Evolutionary conservation across 2,888 invertebrate species (phyloP), one percentile per base, ranked within the genome.

Genomic region (Microctonus aethiopoides): DNA sequence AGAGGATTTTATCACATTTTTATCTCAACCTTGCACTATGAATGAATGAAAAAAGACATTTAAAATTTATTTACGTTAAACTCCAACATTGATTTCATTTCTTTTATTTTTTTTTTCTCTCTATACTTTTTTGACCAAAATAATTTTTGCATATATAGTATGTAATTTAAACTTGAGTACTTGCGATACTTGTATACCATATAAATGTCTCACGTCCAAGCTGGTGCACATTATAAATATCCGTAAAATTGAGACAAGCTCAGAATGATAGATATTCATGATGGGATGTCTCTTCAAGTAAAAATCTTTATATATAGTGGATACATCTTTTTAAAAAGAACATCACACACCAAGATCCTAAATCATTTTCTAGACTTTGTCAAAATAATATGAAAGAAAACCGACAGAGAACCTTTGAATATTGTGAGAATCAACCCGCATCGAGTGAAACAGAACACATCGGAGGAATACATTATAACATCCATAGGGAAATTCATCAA

Each of bases 241-340:
- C 66, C 66, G 66, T 67, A 70, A 72, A 74, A 74, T 70, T 51
- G 72, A 72, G 67, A 74, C 72, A 66, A 73, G 71, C 64, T 71
- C 69, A 24, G 51, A 54, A 29, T n/a, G 68, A 71, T 70, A 70
- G 64, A 60, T 70, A 72, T 70, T 67, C 68, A 73, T 66, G 73
- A 51, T 61, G 20, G 66, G 39, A 41, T 41, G 22, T 20, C 63
- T 63, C 29, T 41, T 36, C 13, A 16, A 52, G 32, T 46, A 20
- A n/a, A 29, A 11, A 63, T 10, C 1, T n/a, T n/a, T n/a, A 41
- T n/a, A 41, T n/a, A 11, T 41, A 11, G 36, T 24, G 24, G 34
- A 26, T 41, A 61, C 32, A 11, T 29, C 13, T 29, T 57, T 9
- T 29, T 13, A 32, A 13, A 11, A 41, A 61, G 61, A n/a, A 51